Evolutionary conservation across 2,113 vertebrate species (phyloP).

Genomic region (Tichodroma muraria): DNA sequence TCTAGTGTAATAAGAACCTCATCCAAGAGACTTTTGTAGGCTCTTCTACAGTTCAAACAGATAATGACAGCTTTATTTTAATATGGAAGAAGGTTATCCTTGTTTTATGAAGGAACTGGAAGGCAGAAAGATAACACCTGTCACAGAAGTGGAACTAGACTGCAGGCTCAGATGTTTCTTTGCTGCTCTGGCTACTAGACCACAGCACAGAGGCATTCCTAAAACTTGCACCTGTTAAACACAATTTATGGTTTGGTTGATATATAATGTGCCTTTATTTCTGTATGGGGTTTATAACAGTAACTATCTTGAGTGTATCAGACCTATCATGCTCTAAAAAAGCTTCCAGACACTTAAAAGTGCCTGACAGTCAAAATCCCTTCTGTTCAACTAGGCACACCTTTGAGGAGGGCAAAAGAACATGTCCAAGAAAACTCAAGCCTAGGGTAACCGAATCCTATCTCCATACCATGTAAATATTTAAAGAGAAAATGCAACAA

Average conservation of each 20-base stretch:
- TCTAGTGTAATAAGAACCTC: not conserved
- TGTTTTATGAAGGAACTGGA: not conserved
- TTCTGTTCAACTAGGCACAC: not conserved
- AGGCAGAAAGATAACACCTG: not conserved
- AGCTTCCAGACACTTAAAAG: not conserved
- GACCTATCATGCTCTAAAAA: not conserved
- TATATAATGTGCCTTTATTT: not conserved
- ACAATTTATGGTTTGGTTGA: not conserved
- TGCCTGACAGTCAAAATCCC: not conserved
- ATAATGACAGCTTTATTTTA: not conserved
- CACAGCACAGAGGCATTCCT: not conserved
- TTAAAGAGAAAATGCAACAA: conserved; percentile 38
- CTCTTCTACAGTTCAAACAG: conserved; percentile 6
- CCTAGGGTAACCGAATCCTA: not conserved
- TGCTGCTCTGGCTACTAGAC: not conserved
- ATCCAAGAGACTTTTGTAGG: not conserved
- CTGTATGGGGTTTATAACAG: not conserved
- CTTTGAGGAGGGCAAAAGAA: not conserved
- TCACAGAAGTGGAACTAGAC: not conserved
- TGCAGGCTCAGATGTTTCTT: not conserved
- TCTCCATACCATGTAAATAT: conserved; percentile 16
- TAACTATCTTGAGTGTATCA: not conserved
- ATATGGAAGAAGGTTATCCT: not conserved
- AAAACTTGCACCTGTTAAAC: not conserved
- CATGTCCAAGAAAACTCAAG: not conserved